A percentile compares a stretch with the other conserved stretches of the same genome.
phyloP scores from a whole-genome alignment of 1,140 invertebrate genomes.

The Gryllus bimaculatus region DNA sequence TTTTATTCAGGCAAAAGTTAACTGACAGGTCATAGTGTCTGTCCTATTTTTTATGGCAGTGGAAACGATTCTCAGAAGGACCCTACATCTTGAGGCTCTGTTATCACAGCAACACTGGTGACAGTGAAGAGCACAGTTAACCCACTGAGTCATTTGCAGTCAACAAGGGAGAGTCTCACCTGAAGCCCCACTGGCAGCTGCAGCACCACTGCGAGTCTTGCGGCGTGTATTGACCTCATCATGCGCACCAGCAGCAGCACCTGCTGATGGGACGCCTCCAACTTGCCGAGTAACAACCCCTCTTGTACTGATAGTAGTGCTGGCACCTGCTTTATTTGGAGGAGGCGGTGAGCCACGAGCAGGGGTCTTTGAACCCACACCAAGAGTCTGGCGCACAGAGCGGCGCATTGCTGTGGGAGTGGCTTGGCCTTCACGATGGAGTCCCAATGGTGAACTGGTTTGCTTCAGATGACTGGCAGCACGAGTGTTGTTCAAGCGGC shows the following conservation, averaged over 20 bases:
- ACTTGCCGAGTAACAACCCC: not conserved
- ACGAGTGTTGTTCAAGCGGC: not conserved
- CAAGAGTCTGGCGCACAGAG: not conserved
- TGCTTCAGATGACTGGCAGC: not conserved
- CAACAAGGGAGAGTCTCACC: conserved; percentile 2
- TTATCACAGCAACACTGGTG: not conserved
- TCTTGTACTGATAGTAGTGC: not conserved
- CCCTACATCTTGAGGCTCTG: not conserved
- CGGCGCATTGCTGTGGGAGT: not conserved
- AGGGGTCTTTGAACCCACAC: not conserved
- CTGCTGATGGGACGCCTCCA: not conserved
- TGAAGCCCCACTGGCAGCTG: not conserved
- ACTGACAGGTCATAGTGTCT: too few species aligned
- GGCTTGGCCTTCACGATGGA: not conserved
- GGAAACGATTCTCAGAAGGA: not conserved
- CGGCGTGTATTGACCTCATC: not conserved
- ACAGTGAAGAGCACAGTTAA: not conserved
- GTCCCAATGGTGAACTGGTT: not conserved
- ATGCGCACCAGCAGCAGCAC: not conserved
- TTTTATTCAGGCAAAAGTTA: too few species aligned
- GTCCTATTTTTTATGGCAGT: not conserved
- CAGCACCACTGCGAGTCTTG: not conserved
- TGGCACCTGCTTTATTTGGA: not conserved
- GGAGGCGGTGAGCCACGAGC: not conserved
- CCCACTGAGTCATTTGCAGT: not conserved